These are phyloP conservation scores for Sebastes dallii DNA, from an alignment of 2,797 vertebrate species.

Conservation along the genomic window DNA sequence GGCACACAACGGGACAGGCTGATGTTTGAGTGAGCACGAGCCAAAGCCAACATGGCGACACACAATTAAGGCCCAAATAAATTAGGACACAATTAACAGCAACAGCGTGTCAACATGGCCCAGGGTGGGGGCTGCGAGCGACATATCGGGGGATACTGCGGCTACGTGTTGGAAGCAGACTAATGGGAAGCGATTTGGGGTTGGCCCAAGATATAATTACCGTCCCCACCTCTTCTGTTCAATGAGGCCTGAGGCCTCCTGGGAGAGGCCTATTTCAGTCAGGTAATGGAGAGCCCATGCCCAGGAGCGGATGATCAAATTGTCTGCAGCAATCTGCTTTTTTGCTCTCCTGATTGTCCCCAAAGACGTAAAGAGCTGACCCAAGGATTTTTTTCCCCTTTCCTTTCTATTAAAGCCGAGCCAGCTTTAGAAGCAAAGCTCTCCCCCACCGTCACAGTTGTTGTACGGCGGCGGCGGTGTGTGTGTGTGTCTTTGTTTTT, in stretches of 20 bases:
- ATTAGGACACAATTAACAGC: slow-evolving; percentile 67
- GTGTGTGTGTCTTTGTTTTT: slow-evolving; percentile 12
- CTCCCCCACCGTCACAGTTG: slow-evolving; percentile 29
- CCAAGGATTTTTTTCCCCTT: slow-evolving; percentile 48
- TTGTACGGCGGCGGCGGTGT: not conserved
- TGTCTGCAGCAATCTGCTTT: slow-evolving; percentile 76
- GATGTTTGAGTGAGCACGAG: slow-evolving; percentile 64
- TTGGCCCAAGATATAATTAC: slow-evolving; percentile 84
- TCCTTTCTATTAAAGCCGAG: slow-evolving; percentile 47
- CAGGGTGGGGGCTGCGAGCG: slow-evolving; percentile 50
- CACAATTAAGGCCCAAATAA: slow-evolving; percentile 71
- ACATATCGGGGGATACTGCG: slow-evolving; percentile 68
- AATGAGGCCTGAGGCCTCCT: slow-evolving; percentile 80
- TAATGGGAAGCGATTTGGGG: slow-evolving; percentile 84
- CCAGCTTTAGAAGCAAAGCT: slow-evolving; percentile 69
- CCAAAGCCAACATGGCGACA: slow-evolving; percentile 72
- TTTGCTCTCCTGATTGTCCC: slow-evolving; percentile 76
- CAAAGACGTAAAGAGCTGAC: slow-evolving; percentile 78
- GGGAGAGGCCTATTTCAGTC: slow-evolving; percentile 81
- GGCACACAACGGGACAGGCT: slow-evolving; percentile 38
- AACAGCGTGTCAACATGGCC: slow-evolving; percentile 51
- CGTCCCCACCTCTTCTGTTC: slow-evolving; percentile 82
- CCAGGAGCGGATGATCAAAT: slow-evolving; percentile 77
- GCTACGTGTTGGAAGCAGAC: slow-evolving; percentile 66
- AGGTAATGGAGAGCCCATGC: slow-evolving; percentile 78